phyloP scores from a whole-genome alignment of 2,888 invertebrate species.

The Microplitis deprimator region DNA sequence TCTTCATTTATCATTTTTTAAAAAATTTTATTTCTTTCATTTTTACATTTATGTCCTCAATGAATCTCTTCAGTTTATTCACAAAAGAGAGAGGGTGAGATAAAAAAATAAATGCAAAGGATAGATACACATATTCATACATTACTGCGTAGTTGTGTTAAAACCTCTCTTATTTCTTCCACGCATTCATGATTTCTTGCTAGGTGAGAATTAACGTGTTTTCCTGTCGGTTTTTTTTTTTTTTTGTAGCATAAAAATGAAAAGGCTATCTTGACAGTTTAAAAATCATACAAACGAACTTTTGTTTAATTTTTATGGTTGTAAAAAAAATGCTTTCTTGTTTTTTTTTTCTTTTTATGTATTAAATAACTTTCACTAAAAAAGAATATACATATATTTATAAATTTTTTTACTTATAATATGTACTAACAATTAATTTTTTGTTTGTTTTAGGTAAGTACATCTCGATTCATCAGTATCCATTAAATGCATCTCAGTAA shows the following conservation, averaged over 20 bases:
- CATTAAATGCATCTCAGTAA: background rate
- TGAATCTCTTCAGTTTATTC: slow-evolving; percentile 31
- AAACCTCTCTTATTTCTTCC: slow-evolving; percentile 31
- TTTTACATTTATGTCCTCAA: slow-evolving; percentile 33
- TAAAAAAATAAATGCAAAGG: background rate
- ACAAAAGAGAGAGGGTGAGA: slow-evolving; percentile 2
- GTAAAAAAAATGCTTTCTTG: background rate
- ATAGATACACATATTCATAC: background rate
- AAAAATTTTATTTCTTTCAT: slow-evolving; percentile 8
- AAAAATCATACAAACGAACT: slow-evolving; percentile 18
- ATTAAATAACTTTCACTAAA: background rate
- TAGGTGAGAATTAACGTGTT: slow-evolving; percentile 51
- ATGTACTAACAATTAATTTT: slow-evolving; percentile 18
- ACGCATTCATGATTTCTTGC: slow-evolving; percentile 43
- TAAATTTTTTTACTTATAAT: background rate
- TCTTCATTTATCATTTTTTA: slow-evolving; percentile 20
- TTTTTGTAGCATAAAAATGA: slow-evolving; percentile 32
- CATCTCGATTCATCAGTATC: slow-evolving; percentile 27
- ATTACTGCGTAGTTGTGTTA: slow-evolving; percentile 3
- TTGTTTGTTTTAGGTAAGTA: slow-evolving; percentile 49
- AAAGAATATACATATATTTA: background rate
- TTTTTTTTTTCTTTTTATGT: background rate
- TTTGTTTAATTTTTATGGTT: slow-evolving; percentile 19
- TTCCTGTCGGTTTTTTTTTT: slow-evolving; percentile 41
- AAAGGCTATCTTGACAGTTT: slow-evolving; percentile 15